phyloP scores from a whole-genome alignment of 2,888 invertebrate species.

The Phengaris alcon region DNA sequence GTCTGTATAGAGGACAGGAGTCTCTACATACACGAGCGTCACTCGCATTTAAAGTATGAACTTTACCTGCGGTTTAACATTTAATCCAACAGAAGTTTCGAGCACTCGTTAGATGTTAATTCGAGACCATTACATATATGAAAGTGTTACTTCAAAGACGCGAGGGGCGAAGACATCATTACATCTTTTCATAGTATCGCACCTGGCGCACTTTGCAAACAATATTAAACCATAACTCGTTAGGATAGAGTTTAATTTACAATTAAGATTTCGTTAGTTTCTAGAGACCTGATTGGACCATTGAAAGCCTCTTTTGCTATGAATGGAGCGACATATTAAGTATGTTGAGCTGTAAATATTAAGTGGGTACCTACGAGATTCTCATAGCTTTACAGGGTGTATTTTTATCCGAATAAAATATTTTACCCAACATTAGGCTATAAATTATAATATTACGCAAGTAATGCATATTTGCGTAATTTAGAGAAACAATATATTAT shows the following conservation, averaged over 20 bases:
- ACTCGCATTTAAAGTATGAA: neutral
- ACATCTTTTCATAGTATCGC: conserved; percentile 41
- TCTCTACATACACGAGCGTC: too few species aligned
- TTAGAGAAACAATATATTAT: too few species aligned
- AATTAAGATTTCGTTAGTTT: neutral
- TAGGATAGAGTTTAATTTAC: neutral
- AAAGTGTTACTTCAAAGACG: conserved; percentile 34
- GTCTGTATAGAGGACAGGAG: too few species aligned
- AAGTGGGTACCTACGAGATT: conserved; percentile 2
- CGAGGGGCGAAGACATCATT: conserved; percentile 44
- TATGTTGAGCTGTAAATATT: conserved; percentile 18
- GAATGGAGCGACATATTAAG: conserved; percentile 2
- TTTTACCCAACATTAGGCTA: too few species aligned
- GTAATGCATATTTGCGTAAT: too few species aligned
- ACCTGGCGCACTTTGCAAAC: conserved; percentile 37
- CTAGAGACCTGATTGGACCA: neutral
- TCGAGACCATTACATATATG: conserved; percentile 22
- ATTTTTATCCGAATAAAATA: neutral
- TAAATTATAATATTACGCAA: too few species aligned
- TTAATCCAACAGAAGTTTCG: neutral
- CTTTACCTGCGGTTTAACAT: neutral
- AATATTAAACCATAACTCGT: neutral
- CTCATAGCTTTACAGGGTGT: neutral
- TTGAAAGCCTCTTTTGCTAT: conserved; percentile 16
- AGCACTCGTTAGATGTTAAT: conserved; percentile 14